Evolutionary conservation across 23 tunicate genomes (phyloP).

Genomic region (Halocynthia roretzi): DNA sequence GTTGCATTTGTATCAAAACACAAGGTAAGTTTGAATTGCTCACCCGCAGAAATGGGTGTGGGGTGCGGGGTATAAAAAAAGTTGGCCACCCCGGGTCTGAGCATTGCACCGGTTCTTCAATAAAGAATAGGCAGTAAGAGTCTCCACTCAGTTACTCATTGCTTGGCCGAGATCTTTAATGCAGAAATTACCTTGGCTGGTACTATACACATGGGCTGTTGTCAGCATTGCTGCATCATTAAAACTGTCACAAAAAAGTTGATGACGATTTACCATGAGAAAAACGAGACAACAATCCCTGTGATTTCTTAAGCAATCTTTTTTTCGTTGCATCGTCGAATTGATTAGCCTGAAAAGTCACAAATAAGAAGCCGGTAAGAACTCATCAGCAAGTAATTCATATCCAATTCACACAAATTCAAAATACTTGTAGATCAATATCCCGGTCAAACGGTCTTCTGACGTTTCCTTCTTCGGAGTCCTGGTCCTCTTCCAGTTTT

Average conservation of each 20-base stretch:
- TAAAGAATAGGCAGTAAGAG: too few relatives aligned
- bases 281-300: slow-evolving; percentile 61
- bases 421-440: slow-evolving; percentile 53
- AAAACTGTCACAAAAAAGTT: slow-evolving; percentile 45
- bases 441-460: slow-evolving; percentile 94
- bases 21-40: too few relatives aligned
- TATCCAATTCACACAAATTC: neutral
- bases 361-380: neutral
- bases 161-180: too few relatives aligned
- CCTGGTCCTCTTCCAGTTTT: slow-evolving; percentile 74
- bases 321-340: slow-evolving; percentile 90
- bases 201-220: neutral
- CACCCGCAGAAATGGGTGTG: too few relatives aligned
- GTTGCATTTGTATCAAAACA: too few relatives aligned
- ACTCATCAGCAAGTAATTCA: neutral
- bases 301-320: slow-evolving; percentile 60
- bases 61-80: too few relatives aligned
- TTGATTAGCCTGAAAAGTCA: slow-evolving; percentile 32
- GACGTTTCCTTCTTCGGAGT: slow-evolving; percentile 28
- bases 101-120: too few relatives aligned
- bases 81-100: too few relatives aligned
- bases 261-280: slow-evolving; percentile 69
- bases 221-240: neutral
- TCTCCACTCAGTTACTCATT: too few relatives aligned
- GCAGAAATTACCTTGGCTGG: neutral